A percentile compares a stretch with the other conserved stretches of the same genome.
Evolutionary conservation across 2,888 invertebrate genomes (phyloP).

Genomic region (Pseudococcus longispinus): DNA sequence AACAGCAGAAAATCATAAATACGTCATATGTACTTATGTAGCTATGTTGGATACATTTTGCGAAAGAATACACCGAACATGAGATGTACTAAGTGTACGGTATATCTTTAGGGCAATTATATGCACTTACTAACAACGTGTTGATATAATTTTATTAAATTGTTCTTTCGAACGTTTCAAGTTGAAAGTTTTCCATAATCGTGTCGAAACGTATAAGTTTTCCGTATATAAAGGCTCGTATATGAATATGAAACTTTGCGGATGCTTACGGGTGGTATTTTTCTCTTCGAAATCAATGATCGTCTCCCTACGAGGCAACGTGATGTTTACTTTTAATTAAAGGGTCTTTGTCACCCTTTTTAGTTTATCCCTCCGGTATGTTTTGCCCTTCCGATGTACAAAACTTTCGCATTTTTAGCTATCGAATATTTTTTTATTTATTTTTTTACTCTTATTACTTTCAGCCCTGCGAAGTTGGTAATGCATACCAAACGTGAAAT

Average conservation of each 20-base stretch:
- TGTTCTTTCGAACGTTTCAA: not conserved
- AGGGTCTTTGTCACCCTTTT: slow-evolving; percentile 39
- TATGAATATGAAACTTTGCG: slow-evolving; percentile 5
- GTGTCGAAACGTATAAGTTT: too few relatives aligned
- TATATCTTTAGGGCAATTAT: not conserved
- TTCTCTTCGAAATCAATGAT: not conserved
- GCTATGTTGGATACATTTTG: not conserved
- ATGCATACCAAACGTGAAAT: not conserved
- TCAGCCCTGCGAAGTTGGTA: not conserved
- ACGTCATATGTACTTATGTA: not conserved
- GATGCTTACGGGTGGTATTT: not conserved
- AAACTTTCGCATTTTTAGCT: slow-evolving; percentile 16
- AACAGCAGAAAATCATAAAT: not conserved
- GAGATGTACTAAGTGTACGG: too few relatives aligned
- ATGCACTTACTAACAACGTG: not conserved
- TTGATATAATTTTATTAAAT: not conserved
- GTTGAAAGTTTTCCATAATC: not conserved
- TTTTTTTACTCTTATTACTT: not conserved
- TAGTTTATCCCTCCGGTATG: not conserved
- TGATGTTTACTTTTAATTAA: slow-evolving; percentile 42
- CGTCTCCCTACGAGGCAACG: not conserved
- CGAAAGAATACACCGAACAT: not conserved
- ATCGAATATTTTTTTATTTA: slow-evolving; percentile 2
- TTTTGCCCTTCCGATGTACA: not conserved
- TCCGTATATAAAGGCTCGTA: not conserved